phyloP scores from a whole-genome alignment of 92 coral and sea anemone species.

The Epizoanthus rinbou region DNA sequence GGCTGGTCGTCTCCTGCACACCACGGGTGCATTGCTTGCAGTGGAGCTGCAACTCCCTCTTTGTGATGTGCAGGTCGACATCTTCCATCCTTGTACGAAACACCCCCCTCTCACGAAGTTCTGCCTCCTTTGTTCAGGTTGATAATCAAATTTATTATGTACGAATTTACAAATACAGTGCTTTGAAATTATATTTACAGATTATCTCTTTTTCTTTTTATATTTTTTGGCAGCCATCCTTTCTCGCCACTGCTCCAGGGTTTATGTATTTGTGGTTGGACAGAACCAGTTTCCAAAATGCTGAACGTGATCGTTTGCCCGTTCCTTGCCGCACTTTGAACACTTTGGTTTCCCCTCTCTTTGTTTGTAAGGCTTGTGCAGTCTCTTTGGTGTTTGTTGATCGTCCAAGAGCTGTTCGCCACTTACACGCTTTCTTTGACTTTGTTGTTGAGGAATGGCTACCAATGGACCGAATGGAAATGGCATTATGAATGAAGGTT shows the following conservation, averaged over 20 bases:
- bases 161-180: too few relatives aligned
- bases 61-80: conserved; percentile 26
- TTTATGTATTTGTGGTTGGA: neutral
- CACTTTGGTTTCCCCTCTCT: conserved; percentile 16
- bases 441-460: neutral
- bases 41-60: conserved; percentile 34
- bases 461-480: neutral
- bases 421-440: conserved; percentile 1
- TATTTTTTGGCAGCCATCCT: conserved; percentile 18
- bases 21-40: conserved; percentile 32
- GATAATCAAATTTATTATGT: too few relatives aligned
- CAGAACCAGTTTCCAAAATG: conserved; percentile 46
- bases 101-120: neutral
- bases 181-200: too few relatives aligned
- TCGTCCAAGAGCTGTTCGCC: neutral
- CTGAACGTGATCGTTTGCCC: conserved; percentile 19
- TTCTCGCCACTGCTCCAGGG: conserved; percentile 29
- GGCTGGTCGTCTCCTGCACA: conserved; percentile 9
- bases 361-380: neutral
- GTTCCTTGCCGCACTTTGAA: conserved; percentile 25
- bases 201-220: neutral
- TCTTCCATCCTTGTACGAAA: neutral
- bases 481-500: neutral
- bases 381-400: neutral
- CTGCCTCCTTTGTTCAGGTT: neutral